Percentiles rank a stretch among this genome's conserved stretches.
Evolutionary conservation across 2,113 vertebrate species (phyloP).

Genomic region (Thamnophis sirtalis): DNA sequence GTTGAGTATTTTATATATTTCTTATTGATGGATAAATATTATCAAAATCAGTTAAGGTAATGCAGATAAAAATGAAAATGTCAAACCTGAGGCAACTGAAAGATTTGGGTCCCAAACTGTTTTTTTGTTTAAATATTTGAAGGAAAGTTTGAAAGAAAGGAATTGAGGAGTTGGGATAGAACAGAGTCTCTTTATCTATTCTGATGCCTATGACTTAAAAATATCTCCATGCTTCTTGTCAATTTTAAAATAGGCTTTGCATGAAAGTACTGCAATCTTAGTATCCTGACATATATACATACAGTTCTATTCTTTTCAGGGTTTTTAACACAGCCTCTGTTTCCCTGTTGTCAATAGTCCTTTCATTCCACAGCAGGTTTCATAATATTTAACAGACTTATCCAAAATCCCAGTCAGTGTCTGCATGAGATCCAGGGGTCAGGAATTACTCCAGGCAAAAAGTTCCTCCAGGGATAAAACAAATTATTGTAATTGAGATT

Average conservation of each 20-base stretch:
- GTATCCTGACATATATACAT: conserved; percentile 58
- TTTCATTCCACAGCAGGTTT: conserved; percentile 72
- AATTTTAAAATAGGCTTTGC: conserved; percentile 53
- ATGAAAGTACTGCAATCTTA: conserved; percentile 50
- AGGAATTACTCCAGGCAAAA: conserved; percentile 71
- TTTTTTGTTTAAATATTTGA: conserved; percentile 40
- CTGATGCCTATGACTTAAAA: conserved; percentile 45
- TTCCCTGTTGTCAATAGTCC: conserved; percentile 72
- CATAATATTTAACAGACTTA: conserved; percentile 72
- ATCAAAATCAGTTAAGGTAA: neutral
- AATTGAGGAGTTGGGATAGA: conserved; percentile 32
- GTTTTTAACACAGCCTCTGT: conserved; percentile 64
- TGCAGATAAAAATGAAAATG: neutral
- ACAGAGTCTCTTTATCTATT: conserved; percentile 46
- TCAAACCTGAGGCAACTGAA: conserved; percentile 24
- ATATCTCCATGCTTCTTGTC: conserved; percentile 48
- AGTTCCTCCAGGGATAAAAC: conserved; percentile 64
- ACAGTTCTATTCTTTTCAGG: conserved; percentile 61
- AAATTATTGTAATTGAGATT: conserved; percentile 67
- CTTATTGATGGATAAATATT: conserved; percentile 10
- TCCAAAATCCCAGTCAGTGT: conserved; percentile 71
- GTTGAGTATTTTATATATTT: neutral
- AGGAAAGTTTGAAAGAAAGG: conserved; percentile 38
- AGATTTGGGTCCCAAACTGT: neutral
- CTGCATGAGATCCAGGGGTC: conserved; percentile 70